Percentiles rank a stretch among this genome's conserved stretches.
phyloP scores from a whole-genome alignment of 2,888 invertebrate species.

The Deladenus siricidicola region DNA sequence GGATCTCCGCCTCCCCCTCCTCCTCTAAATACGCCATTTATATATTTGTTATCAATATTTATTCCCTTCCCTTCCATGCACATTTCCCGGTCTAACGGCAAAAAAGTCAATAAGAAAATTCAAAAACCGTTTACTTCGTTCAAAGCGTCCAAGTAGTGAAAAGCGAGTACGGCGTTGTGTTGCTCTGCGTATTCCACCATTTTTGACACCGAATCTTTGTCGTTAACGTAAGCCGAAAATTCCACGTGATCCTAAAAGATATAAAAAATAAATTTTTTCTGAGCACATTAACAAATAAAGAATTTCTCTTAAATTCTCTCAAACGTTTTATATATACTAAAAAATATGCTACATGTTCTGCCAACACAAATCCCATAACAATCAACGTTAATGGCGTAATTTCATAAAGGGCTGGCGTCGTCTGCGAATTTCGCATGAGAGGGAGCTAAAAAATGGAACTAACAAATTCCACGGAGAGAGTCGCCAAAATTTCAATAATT shows the following conservation, averaged over 20 bases:
- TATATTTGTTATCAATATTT: not conserved
- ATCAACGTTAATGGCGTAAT: no score
- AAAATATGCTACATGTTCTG: no score
- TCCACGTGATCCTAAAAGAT: slow-evolving; percentile 4
- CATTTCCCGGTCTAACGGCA: no score
- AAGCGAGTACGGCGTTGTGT: slow-evolving; percentile 80
- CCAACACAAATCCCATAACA: no score
- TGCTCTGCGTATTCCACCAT: slow-evolving; percentile 68
- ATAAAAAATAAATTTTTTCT: not conserved
- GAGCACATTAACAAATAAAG: not conserved
- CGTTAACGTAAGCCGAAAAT: slow-evolving; percentile 16
- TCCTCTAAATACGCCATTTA: no score
- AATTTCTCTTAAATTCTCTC: not conserved
- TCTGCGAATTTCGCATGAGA: no score
- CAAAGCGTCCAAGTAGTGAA: slow-evolving; percentile 79
- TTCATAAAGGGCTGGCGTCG: no score
- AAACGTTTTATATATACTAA: not conserved
- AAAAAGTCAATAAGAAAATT: no score
- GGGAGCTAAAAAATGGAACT: no score
- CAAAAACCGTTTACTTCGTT: slow-evolving; percentile 25
- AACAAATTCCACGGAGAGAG: not conserved
- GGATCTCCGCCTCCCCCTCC: no score
- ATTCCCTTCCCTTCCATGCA: not conserved
- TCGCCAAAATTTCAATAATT: slow-evolving; percentile 4
- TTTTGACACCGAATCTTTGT: slow-evolving; percentile 60